Evolutionary conservation across 1,140 invertebrate species (phyloP), one percentile per base, ranked within the genome.

Genomic region (Lanistes nyassanus): DNA sequence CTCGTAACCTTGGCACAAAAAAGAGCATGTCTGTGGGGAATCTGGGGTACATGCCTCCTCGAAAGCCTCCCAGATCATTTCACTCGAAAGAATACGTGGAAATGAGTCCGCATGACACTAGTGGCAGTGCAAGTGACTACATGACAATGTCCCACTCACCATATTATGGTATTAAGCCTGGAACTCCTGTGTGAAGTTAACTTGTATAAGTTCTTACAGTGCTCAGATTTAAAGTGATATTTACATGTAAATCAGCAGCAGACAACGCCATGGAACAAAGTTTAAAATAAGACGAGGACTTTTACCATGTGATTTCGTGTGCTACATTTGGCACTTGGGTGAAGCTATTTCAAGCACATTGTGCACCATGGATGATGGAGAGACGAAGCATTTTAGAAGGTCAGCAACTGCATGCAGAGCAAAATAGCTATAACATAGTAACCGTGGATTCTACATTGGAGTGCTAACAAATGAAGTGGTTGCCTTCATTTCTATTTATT

Each of bases 1-100:
- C 74, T 34, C 62, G 75, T 16, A 77, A 72, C 34, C 53, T 65
- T 13, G 34, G 68, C 16, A 77, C 75, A 31, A 81, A 81, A 37
- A 81, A 80, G 72, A 84, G 83, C 78, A 82, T 80, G 76, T 84
- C 83, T n/a, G 80, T 82, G 60, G 79, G 79, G 16, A 81, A 84
- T 71, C 74, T 84, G 29, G 80, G 80, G 39, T 76, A 79, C 23
- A 13, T 77, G 53, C 82, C 65, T 36, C 83, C 83, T 21, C 79
- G 81, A 58, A 84, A 84, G 58, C 83, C 83, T 31, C 83, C 83
- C 19, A 70, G 83, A 13, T n/a, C 78, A 39, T 82, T 81, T 65
- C 79, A 83, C 37, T 82, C 83, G 0, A 65, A 80, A 34, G 81
- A 84, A 69, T 79, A 76, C 58, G 80, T 84, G 77, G 79, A 76